Base-by-base conservation (phyloP, 2,888 invertebrate species). In the Oscheius onirici region DNA sequence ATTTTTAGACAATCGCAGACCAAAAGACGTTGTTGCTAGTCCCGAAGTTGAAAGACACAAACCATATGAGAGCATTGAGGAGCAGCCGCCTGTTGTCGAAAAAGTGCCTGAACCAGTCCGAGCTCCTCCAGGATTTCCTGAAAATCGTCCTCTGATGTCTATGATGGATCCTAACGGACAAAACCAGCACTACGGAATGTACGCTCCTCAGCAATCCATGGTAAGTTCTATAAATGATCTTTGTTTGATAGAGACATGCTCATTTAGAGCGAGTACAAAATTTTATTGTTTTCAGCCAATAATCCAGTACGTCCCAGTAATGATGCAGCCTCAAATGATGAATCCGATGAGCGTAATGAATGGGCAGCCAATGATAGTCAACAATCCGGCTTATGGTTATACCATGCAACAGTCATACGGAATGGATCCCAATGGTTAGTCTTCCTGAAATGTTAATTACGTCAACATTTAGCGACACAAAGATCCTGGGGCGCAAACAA, bases 221-320 rank as follows among this genome's bases (percentile, higher is more conserved):
- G 2, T 26, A 17, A 51, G 10, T 44, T 61, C 44, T 8, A 10
- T 26, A n/a, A 15, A n/a, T 13, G 1, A 20, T 66, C 3, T 52
- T 26, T 24, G 8, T n/a, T n/a, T n/a, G n/a, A n/a, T n/a, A n/a
- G n/a, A n/a, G n/a, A n/a, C n/a, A n/a, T n/a, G n/a, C n/a, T n/a
- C n/a, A n/a, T n/a, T n/a, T 34, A 34, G 5, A 8, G 5, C 3
- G 55, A 11, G 20, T 22, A 11, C 28, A 8, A 58, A 41, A 34
- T 24, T 28, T 28, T 8, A 34, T 6, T 8, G 34, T 22, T 54
- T 72, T 54, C 40, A 72, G 69, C 72, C 69, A 15, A 51, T 46
- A n/a, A 55, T 80, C 71, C 80, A 77, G 63, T 77, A 77, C 58
- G 75, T 80, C 46, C 79, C 79, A 46, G 72, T 79, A 46, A 78